phyloP scores from a whole-genome alignment of 1,140 invertebrate species.

The Atopsyche davidsoni region DNA sequence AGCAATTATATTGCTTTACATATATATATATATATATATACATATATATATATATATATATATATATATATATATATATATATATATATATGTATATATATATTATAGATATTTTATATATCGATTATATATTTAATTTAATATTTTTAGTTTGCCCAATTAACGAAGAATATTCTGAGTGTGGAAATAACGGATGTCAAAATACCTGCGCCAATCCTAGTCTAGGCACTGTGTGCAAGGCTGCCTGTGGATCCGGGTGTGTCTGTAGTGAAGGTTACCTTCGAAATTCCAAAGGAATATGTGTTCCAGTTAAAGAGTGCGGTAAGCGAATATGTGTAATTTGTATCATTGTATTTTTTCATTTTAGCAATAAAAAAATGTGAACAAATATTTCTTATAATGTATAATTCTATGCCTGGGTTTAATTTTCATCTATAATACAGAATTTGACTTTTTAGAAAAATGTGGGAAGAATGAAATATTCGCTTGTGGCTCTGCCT shows the following conservation, averaged over 20 bases:
- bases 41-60: too few relatives aligned
- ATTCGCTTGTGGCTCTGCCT: conserved; percentile 40
- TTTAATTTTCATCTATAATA: conserved; percentile 1
- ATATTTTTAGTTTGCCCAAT: too few relatives aligned
- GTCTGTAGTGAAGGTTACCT: conserved; percentile 27
- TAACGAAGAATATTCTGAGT: conserved; percentile 15
- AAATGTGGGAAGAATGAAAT: conserved; percentile 35
- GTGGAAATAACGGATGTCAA: conserved; percentile 16
- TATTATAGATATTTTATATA: too few relatives aligned
- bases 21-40: too few relatives aligned
- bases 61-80: too few relatives aligned
- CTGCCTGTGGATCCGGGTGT: neutral
- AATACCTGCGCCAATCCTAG: conserved; percentile 14
- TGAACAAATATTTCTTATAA: neutral
- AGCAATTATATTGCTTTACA: too few relatives aligned
- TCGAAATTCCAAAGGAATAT: conserved; percentile 29
- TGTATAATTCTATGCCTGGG: too few relatives aligned
- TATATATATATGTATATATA: too few relatives aligned
- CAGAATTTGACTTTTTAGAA: neutral
- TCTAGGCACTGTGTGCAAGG: neutral
- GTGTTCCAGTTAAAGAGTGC: conserved; percentile 30
- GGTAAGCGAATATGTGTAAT: conserved; percentile 24
- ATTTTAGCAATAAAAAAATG: conserved; percentile 1
- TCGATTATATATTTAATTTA: too few relatives aligned
- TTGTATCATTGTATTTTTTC: too few relatives aligned